These are phyloP conservation scores for Colaptes auratus DNA, from an alignment of 2,113 vertebrate genomes.

Conservation along the genomic window DNA sequence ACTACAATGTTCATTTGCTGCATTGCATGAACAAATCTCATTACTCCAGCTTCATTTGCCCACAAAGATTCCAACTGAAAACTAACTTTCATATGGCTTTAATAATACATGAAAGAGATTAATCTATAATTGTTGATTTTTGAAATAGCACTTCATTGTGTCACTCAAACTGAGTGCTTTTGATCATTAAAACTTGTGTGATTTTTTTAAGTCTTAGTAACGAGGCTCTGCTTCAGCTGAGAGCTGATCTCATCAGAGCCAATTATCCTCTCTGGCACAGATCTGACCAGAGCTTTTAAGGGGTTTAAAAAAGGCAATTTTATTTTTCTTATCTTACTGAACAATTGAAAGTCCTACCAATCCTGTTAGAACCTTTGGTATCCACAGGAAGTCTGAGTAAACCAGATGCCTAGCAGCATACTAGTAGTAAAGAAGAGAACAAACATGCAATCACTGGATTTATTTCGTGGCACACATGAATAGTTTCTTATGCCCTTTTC, in stretches of 20 bases:
- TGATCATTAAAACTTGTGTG: constrained; percentile 59
- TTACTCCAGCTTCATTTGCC: background rate
- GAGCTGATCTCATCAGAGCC: constrained; percentile 58
- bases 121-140: constrained; percentile 59
- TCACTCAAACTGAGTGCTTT: constrained; percentile 60
- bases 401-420: background rate
- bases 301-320: background rate
- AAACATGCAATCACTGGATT: background rate
- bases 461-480: background rate
- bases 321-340: background rate
- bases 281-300: background rate
- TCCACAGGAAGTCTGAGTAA: background rate
- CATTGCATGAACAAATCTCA: background rate
- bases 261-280: constrained; percentile 15
- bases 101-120: constrained; percentile 65
- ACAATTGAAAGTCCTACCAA: background rate
- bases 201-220: constrained; percentile 33
- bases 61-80: constrained; percentile 27
- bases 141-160: constrained; percentile 49
- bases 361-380: background rate
- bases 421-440: background rate
- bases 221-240: constrained; percentile 8
- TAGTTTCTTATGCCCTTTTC: background rate
- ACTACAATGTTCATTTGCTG: background rate
- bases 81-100: constrained; percentile 38